Evolutionary conservation across 2,797 vertebrate genomes (phyloP), one percentile per base, ranked within the genome.

Genomic region (Falco naumanni): DNA sequence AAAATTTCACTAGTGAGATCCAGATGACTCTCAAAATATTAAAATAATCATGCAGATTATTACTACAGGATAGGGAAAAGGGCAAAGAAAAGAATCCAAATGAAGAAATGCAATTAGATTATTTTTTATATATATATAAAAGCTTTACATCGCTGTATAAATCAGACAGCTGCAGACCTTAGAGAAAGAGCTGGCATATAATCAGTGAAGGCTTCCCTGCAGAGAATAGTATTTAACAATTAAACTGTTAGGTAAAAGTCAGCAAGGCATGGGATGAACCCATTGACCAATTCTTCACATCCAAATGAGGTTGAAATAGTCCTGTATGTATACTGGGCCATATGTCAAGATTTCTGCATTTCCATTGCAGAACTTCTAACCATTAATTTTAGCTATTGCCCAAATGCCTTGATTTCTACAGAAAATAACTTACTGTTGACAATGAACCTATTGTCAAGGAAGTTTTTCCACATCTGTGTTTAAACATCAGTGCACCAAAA

Each of bases 371-470:
- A 6, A 26, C 14, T 71, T 71, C 6, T 16, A 81, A 61, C 3
- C 0, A 5, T 33, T 68, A 3, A 21, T 64, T 72, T 60, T 78
- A 25, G 45, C 2, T 33, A 13, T 28, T 71, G 10, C 0, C 45
- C 4, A 57, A 59, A 33, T 0, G 0, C 6, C 66, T 63, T 34
- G 10, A 41, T 61, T 31, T 17, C 7, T 39, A 11, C 3, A 47
- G 16, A 10, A 85, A 45, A 47, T 41, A 61, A 47, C 25, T 81
- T 13, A 13, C 13, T 54, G 5, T 22, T 71, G 19, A 13, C 3
- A 87, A 13, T 0, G 0, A 17, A 9, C 2, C 33, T 8, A 12
- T 31, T 61, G 16, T 41, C 1, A 3, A 28, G 59, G 10, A 70
- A 41, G 5, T 9, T 33, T 78, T 61, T 33, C 14, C 8, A 68